phyloP scores from a whole-genome alignment of 1,140 invertebrate genomes.

The Lordiphosa mommai region DNA sequence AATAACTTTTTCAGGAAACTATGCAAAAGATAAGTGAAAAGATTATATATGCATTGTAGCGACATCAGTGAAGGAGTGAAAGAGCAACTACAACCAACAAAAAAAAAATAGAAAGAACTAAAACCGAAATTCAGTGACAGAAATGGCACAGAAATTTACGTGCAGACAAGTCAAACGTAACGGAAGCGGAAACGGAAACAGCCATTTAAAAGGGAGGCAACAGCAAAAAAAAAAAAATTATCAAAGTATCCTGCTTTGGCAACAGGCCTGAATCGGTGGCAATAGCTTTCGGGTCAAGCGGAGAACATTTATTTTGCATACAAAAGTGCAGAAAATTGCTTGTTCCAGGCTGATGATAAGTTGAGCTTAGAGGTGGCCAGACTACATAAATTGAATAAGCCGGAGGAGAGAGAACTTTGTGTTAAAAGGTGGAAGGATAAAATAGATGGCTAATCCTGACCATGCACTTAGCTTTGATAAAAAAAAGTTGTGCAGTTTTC shows the following conservation, averaged over 20 bases:
- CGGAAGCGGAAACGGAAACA: conserved; percentile 62
- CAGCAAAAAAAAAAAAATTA: conserved; percentile 23
- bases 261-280: conserved; percentile 22
- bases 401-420: too few species aligned
- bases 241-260: conserved; percentile 35
- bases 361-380: not conserved
- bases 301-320: conserved; percentile 37
- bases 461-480: too few species aligned
- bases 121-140: conserved; percentile 19
- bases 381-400: not conserved
- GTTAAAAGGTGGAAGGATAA: too few species aligned
- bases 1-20: conserved; percentile 62
- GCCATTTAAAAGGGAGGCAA: conserved; percentile 62
- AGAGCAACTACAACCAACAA: not conserved
- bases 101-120: conserved; percentile 13
- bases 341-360: conserved; percentile 2
- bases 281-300: conserved; percentile 37
- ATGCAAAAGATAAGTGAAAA: conserved; percentile 73
- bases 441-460: too few species aligned
- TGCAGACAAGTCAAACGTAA: conserved; percentile 68
- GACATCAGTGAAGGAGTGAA: conserved; percentile 41
- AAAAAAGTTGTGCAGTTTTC: too few species aligned
- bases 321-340: conserved; percentile 37
- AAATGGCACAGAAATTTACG: conserved; percentile 60
- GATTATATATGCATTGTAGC: conserved; percentile 75